These are phyloP conservation scores for Neotoxoptera formosana DNA, from an alignment of 1,140 invertebrate genomes.

Conservation along the genomic window DNA sequence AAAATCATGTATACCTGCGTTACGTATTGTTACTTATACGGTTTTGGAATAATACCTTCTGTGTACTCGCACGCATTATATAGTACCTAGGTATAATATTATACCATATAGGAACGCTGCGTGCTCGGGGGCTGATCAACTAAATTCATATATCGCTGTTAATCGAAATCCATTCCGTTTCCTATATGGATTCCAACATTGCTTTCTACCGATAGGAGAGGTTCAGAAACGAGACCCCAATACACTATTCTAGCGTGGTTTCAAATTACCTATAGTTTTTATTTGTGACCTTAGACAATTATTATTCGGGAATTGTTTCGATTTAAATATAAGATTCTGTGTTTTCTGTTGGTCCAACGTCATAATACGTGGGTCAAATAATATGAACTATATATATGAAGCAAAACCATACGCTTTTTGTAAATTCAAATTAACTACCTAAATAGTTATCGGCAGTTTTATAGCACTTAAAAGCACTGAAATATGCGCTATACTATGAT, in stretches of 20 bases:
- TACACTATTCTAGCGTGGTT: neutral
- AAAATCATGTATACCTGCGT: neutral
- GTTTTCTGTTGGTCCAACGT: neutral
- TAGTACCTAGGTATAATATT: neutral
- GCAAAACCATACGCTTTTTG: neutral
- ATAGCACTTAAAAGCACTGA: too few relatives aligned
- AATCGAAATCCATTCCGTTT: neutral
- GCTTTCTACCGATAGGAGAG: neutral
- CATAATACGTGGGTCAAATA: neutral
- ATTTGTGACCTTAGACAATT: neutral
- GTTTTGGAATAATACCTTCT: neutral
- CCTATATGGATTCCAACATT: neutral
- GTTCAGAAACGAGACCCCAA: neutral
- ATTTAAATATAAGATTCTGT: neutral
- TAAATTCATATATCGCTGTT: neutral
- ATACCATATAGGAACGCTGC: neutral
- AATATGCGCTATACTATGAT: too few relatives aligned
- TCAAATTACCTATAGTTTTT: neutral
- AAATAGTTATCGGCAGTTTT: neutral
- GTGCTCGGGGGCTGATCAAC: neutral
- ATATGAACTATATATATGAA: neutral
- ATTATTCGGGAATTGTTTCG: neutral
- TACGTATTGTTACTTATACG: neutral
- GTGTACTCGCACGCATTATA: neutral
- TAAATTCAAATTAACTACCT: neutral